These are phyloP conservation scores for Eurytoma californica DNA, from an alignment of 2,888 invertebrate genomes.

Conservation along the genomic window DNA sequence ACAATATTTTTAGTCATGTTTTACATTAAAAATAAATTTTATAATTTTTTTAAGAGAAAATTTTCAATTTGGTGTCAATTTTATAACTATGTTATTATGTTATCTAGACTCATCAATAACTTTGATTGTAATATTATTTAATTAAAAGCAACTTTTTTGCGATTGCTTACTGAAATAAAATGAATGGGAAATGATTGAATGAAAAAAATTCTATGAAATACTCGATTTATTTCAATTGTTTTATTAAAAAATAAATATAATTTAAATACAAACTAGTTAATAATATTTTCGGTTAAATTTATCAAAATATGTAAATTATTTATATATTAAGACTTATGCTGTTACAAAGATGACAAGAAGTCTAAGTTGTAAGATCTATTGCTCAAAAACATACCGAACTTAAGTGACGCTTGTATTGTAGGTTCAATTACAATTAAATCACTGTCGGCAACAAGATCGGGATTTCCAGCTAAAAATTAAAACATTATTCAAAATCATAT, in stretches of 20 bases:
- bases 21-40: slow-evolving; percentile 47
- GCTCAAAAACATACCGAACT: slow-evolving; percentile 79
- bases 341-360: slow-evolving; percentile 70
- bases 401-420: slow-evolving; percentile 76
- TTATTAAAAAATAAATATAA: slow-evolving; percentile 42
- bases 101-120: neutral
- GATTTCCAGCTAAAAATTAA: slow-evolving; percentile 70
- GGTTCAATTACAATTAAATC: slow-evolving; percentile 76
- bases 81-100: neutral
- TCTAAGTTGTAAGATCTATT: slow-evolving; percentile 77
- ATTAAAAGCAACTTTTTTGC: neutral
- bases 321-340: slow-evolving; percentile 3
- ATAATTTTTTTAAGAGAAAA: slow-evolving; percentile 46
- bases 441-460: slow-evolving; percentile 76
- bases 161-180: too few relatives aligned
- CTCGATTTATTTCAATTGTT: slow-evolving; percentile 4
- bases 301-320: neutral
- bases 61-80: slow-evolving; percentile 11
- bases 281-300: neutral
- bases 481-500: slow-evolving; percentile 26
- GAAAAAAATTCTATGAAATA: neutral
- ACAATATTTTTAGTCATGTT: slow-evolving; percentile 16
- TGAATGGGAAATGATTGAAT: neutral
- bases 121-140: neutral
- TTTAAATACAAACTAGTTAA: slow-evolving; percentile 18